phyloP scores from a whole-genome alignment of 1,140 invertebrate species.

The Achatina immaculata region DNA sequence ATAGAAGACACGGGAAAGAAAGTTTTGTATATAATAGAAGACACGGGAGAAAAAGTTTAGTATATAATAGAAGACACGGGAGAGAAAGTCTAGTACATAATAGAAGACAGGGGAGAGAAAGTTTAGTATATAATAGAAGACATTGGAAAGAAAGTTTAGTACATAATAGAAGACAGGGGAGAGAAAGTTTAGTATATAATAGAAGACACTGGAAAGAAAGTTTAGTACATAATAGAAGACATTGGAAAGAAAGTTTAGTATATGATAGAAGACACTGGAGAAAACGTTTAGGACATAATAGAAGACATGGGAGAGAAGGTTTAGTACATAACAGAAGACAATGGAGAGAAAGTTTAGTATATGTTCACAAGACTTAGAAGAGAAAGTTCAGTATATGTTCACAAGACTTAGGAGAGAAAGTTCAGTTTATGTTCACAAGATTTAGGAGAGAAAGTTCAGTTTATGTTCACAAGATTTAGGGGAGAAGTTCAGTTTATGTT shows the following conservation, averaged over 20 bases:
- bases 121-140: not conserved
- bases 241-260: not conserved
- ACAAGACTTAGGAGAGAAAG: too few relatives aligned
- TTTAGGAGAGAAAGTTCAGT: too few relatives aligned
- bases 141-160: not conserved
- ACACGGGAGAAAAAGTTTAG: not conserved
- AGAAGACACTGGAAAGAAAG: not conserved
- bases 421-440: too few relatives aligned
- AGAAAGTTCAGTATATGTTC: too few relatives aligned
- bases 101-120: not conserved
- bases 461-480: too few relatives aligned
- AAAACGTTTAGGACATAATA: not conserved
- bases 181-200: not conserved
- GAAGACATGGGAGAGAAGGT: not conserved
- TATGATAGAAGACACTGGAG: not conserved
- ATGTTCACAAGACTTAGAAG: too few relatives aligned
- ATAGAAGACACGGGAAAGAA: not conserved
- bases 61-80: not conserved
- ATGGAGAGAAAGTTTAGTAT: not conserved
- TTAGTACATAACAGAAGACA: not conserved
- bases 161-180: not conserved
- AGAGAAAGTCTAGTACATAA: not conserved
- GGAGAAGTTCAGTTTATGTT: too few relatives aligned
- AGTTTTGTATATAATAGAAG: too few relatives aligned
- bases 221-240: not conserved